Percentiles rank a stretch among this genome's conserved stretches.
phyloP scores from a whole-genome alignment of 2,113 vertebrate species.

The Mola mola region DNA sequence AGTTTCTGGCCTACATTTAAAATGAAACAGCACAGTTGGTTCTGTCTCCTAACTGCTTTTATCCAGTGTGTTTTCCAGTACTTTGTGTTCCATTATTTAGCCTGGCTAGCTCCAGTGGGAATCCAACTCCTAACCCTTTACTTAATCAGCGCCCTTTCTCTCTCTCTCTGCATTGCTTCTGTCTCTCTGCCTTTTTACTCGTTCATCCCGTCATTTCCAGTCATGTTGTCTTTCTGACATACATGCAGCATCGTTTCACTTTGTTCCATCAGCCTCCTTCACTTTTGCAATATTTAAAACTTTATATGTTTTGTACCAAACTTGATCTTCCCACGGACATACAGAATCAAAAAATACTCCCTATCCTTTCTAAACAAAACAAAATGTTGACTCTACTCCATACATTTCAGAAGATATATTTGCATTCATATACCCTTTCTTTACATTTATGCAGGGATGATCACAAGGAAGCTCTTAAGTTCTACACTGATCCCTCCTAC shows the following conservation, averaged over 20 bases:
- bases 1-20: conserved; percentile 27
- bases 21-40: conserved; percentile 24
- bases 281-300: conserved; percentile 30
- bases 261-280: conserved; percentile 19
- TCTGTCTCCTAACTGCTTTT: conserved; percentile 13
- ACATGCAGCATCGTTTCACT: conserved; percentile 1
- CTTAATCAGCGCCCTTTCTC: conserved; percentile 17
- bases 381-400: neutral
- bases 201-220: conserved; percentile 8
- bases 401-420: neutral
- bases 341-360: neutral
- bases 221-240: conserved; percentile 1
- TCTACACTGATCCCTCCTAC: conserved; percentile 98
- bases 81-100: conserved; percentile 55
- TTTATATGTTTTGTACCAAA: conserved; percentile 16
- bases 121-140: conserved; percentile 21
- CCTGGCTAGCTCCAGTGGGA: conserved; percentile 46
- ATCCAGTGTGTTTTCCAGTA: conserved; percentile 31
- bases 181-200: conserved; percentile 8
- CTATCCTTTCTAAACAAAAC: neutral
- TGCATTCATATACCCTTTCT: neutral
- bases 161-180: neutral
- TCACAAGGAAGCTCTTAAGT: conserved; percentile 95
- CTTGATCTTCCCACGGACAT: neutral
- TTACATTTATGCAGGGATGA: conserved; percentile 87